Conservation (phyloP, 2,113 vertebrate species). For the Pithys albifrons region DNA sequence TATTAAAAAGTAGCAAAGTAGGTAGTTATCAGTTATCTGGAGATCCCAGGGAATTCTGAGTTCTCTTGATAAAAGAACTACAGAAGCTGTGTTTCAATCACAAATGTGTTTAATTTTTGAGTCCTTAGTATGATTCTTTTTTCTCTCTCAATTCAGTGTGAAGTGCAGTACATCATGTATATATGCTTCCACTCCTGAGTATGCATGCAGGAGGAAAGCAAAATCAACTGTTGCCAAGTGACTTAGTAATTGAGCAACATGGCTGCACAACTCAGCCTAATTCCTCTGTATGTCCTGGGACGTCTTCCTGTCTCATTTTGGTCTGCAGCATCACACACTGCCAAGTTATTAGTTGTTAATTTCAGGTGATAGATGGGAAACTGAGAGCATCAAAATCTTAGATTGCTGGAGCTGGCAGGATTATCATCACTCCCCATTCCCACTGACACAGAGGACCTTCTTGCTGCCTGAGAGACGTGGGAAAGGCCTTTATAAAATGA, state of each 20-base stretch:
- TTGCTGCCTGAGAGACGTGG: background rate
- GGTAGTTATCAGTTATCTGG: background rate
- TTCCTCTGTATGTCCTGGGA: background rate
- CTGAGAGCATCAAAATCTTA: background rate
- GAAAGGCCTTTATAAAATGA: background rate
- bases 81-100: background rate
- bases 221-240: background rate
- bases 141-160: background rate
- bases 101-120: background rate
- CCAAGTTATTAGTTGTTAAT: background rate
- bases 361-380: background rate
- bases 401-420: background rate
- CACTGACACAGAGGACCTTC: background rate
- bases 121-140: background rate
- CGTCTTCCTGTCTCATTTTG: background rate
- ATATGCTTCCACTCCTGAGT: background rate
- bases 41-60: background rate
- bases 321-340: background rate
- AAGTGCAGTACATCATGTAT: accelerated
- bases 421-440: background rate
- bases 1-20: background rate
- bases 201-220: background rate
- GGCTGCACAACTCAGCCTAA: background rate
- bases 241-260: background rate
- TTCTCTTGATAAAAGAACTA: background rate